These are phyloP conservation scores for Muscicapa comitata DNA, from an alignment of 2,797 vertebrate species.

Conservation along the genomic window DNA sequence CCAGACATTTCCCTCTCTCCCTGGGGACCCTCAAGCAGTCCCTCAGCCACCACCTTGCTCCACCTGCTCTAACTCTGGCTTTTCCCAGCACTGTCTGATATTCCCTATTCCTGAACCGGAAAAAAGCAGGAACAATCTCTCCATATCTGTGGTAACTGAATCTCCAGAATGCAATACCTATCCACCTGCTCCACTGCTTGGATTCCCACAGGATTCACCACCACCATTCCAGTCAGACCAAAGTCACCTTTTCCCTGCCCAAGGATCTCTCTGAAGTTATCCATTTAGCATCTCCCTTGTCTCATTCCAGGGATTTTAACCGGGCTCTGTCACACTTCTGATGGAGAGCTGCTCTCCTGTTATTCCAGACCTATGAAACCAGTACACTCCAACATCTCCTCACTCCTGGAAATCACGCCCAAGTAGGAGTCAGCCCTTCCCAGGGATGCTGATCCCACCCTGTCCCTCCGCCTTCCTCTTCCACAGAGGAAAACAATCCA, in stretches of 20 bases:
- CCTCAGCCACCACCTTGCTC: not conserved
- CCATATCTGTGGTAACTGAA: too few species aligned
- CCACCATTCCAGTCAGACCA: not conserved
- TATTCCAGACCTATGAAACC: fast-evolving
- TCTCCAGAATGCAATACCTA: too few species aligned
- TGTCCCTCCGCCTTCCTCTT: not conserved
- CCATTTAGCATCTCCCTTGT: not conserved
- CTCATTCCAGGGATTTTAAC: not conserved
- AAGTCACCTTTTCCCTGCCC: not conserved
- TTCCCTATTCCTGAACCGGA: not conserved
- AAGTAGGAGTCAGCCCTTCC: not conserved
- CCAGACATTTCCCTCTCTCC: too few species aligned
- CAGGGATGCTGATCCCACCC: not conserved
- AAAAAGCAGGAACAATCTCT: not conserved
- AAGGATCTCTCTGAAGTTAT: not conserved
- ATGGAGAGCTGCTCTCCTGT: not conserved
- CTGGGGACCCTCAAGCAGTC: not conserved
- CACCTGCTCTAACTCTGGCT: not conserved
- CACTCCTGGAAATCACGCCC: not conserved
- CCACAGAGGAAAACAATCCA: not conserved
- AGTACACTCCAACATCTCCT: fast-evolving
- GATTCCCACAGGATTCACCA: not conserved
- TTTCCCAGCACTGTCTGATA: not conserved
- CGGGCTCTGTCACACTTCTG: fast-evolving
- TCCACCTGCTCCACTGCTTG: not conserved